These are phyloP conservation scores for Chromoteleia sp. DNA, from an alignment of 2,888 invertebrate genomes.

Conservation along the genomic window DNA sequence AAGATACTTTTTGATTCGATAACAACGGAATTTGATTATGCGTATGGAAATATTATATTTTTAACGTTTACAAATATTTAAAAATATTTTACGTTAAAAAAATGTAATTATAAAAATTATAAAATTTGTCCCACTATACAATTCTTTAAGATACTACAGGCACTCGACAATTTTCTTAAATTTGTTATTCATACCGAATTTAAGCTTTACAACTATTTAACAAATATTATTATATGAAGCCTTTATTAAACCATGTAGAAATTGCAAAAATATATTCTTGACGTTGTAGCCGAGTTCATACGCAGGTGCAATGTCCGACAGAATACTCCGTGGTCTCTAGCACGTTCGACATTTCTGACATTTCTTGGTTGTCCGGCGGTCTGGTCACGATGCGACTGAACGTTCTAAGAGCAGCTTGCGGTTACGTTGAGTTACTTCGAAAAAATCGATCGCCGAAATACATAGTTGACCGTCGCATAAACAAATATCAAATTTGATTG, in stretches of 20 bases:
- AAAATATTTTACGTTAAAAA: no score
- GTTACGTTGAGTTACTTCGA: slow-evolving; percentile 18
- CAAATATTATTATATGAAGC: neutral
- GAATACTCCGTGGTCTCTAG: slow-evolving; percentile 51
- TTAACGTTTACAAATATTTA: no score
- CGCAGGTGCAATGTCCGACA: slow-evolving; percentile 47
- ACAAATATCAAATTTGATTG: neutral
- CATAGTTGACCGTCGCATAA: neutral
- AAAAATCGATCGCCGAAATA: slow-evolving; percentile 30
- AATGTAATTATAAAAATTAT: no score
- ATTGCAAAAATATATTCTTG: neutral
- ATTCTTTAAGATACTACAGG: no score
- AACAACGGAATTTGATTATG: no score
- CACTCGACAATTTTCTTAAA: no score
- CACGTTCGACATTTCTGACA: slow-evolving; percentile 56
- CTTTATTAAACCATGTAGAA: neutral
- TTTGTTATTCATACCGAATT: no score
- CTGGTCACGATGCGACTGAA: slow-evolving; percentile 41
- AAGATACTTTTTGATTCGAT: no score
- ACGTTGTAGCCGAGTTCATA: slow-evolving; percentile 24
- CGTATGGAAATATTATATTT: no score
- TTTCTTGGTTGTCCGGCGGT: slow-evolving; percentile 46
- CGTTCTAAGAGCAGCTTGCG: slow-evolving; percentile 44
- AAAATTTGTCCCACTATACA: no score
- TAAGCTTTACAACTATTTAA: neutral